Evolutionary conservation across 1,140 invertebrate genomes (phyloP), one percentile per base, ranked within the genome.

Genomic region (Steinernema feltiae): DNA sequence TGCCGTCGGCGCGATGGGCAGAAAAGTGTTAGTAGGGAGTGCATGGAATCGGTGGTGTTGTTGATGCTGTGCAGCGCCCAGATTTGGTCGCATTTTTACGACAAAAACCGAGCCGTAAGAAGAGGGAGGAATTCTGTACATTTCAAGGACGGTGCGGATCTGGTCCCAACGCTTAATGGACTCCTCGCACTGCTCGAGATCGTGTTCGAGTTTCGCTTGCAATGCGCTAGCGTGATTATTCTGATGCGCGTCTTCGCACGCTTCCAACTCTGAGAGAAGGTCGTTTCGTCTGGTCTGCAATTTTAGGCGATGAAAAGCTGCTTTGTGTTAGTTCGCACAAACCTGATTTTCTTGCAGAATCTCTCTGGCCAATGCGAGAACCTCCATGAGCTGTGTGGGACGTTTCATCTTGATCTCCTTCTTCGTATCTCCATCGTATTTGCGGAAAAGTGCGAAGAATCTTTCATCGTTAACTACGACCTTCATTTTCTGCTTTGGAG

Each of bases 401-500:
- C 93, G 91, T 88, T 99, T 99, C 79, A 99, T 88, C 88, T 99
- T 99, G 0, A 99, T 92, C 84, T 98, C 95, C 0, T 94, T 94
- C 73, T 94, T 92, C 84, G 94, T 95, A 79, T 92, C 94, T 0
- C 95, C 95, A 80, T 95, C 93, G 87, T 98, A 97, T 85, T 98
- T 98, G 83, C 95, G 92, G 88, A 98, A 99, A 81, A 99, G 93
- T 86, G 97, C 94, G 88, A 99, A 99, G 88, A 99, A 97, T 92
- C 95, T 96, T 31, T 92, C 93, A 90, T 99, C 94, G 75, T 95
- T 90, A n/a, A 99, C 96, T 90, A 98, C 95, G 82, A 99, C 95
- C 88, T 99, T 99, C 96, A 99, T 99, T 88, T 99, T 99, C 88
- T 99, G 97, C 88, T 99, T 99, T 0, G 97, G 97, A 15, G 97